These are phyloP conservation scores for Coregonus suidteri DNA, from an alignment of 2,797 vertebrate genomes.

Conservation along the genomic window DNA sequence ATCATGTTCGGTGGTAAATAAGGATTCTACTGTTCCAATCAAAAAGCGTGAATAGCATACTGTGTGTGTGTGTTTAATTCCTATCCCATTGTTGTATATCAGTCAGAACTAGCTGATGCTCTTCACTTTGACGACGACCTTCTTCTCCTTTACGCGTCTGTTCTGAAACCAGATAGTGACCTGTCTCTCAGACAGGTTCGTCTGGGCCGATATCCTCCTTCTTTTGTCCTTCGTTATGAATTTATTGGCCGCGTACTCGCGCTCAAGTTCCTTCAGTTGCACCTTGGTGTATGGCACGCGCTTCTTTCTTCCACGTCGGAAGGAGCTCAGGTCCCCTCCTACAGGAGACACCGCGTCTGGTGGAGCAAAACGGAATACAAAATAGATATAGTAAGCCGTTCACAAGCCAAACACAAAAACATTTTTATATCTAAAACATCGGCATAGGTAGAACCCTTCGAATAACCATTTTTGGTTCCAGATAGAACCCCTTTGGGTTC, in stretches of 20 bases:
- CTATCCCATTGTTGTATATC: neutral
- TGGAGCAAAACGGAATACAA: constrained; percentile 8
- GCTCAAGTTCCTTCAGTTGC: constrained; percentile 98
- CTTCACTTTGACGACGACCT: constrained; percentile 97
- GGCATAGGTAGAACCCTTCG: no score
- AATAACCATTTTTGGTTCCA: no score
- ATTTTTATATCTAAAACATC: no score
- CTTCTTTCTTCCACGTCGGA: constrained; percentile 95
- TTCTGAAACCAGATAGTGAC: constrained; percentile 99
- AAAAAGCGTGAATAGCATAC: constrained; percentile 10
- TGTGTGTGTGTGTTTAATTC: neutral
- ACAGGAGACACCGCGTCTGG: constrained; percentile 67
- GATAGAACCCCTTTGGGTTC: no score
- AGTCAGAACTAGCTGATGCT: constrained; percentile 85
- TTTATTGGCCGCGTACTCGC: constrained; percentile 98
- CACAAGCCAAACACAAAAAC: neutral
- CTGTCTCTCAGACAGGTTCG: constrained; percentile 96
- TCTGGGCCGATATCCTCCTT: constrained; percentile 94
- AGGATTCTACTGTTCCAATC: constrained; percentile 42
- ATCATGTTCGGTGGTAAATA: constrained; percentile 31
- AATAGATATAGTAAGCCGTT: neutral
- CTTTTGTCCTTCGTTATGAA: constrained; percentile 99
- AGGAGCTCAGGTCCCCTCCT: constrained; percentile 87
- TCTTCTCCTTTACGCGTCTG: constrained; percentile 98
- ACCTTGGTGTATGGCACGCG: constrained; percentile 97